Conservation (phyloP, 1,140 invertebrate genomes). For the Dendrolimus punctatus region DNA sequence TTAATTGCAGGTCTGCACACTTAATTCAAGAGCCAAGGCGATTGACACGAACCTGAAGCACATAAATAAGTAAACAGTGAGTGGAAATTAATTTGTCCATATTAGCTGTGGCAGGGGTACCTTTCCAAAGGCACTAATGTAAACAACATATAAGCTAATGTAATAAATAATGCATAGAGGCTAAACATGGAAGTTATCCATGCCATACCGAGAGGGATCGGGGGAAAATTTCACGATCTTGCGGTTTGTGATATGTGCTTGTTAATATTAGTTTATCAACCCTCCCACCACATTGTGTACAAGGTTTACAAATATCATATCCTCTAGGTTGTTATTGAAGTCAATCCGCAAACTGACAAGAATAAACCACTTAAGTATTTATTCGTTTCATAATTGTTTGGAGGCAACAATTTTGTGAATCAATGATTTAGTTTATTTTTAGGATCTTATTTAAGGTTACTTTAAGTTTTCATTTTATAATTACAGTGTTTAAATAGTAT, state of each 20-base stretch:
- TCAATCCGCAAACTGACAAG: too few relatives aligned
- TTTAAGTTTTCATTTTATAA: too few relatives aligned
- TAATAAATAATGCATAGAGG: slow-evolving; percentile 63
- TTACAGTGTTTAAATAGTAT: too few relatives aligned
- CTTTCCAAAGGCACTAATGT: slow-evolving; percentile 40
- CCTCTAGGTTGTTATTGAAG: too few relatives aligned
- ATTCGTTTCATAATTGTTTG: too few relatives aligned
- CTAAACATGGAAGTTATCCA: slow-evolving; percentile 57
- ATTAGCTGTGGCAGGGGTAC: slow-evolving; percentile 28
- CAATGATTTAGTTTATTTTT: too few relatives aligned
- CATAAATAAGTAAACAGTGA: slow-evolving; percentile 21
- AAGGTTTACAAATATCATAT: slow-evolving; percentile 36
- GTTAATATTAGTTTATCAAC: slow-evolving; percentile 66
- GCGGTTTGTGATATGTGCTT: slow-evolving; percentile 58
- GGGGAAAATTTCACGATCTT: slow-evolving; percentile 64
- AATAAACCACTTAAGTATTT: too few relatives aligned
- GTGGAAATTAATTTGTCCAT: slow-evolving; percentile 28
- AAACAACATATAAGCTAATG: slow-evolving; percentile 54
- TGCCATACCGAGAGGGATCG: slow-evolving; percentile 46
- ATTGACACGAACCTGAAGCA: slow-evolving; percentile 13
- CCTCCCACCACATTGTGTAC: slow-evolving; percentile 43
- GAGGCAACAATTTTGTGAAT: too few relatives aligned
- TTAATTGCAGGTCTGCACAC: too few relatives aligned
- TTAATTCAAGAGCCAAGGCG: too few relatives aligned
- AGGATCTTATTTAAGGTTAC: too few relatives aligned